Base-by-base conservation (phyloP, 2,797 vertebrate genomes). In the Ciconia nigra region DNA sequence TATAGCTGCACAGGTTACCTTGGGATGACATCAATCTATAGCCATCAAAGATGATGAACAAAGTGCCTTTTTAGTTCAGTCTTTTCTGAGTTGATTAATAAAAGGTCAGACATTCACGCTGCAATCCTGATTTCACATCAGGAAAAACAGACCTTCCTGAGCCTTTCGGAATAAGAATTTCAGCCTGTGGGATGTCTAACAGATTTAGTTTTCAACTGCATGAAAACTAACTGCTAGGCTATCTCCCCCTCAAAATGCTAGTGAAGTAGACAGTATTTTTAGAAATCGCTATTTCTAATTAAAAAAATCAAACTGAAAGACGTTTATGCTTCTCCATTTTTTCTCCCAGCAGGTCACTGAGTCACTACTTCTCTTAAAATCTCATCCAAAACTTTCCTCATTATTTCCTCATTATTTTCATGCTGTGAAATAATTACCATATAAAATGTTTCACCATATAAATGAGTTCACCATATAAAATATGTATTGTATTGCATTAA, bases 361-460 rank as follows among this genome's bases (percentile, higher is more conserved):
- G 63, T 91, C 82, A 81, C 61, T 61, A n/a, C 54, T 85, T 90
- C 77, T 91, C 62, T 81, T 77, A 84, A 95, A 95, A 83, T 44
- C 37, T 61, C 47, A 80, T 83, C 65, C 69, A 42, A 74, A 90
- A 83, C 70, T 65, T 92, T 71, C 46, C 74, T 72, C 0, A 1
- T 88, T 83, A 62, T 94, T 91, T 93, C 59, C 63, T 95, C 63
- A 59, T 86, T 18, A 67, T 83, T 87, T 93, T 83, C 58, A 49
- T 24, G 33, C 72, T 89, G 90, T 90, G 87, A 94, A 88, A 79
- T 88, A 90, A 89, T 90, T 83, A 21, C 86, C 57, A n/a, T 73
- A 62, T 73, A 66, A 79, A 96, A 70, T 55, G 17, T 73, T 95
- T 87, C 66, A 61, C 85, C 25, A 55, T 49, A 26, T 55, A 61